Base-by-base conservation (phyloP, 2,797 vertebrate species). In the Oryzias dopingdopingensis region DNA sequence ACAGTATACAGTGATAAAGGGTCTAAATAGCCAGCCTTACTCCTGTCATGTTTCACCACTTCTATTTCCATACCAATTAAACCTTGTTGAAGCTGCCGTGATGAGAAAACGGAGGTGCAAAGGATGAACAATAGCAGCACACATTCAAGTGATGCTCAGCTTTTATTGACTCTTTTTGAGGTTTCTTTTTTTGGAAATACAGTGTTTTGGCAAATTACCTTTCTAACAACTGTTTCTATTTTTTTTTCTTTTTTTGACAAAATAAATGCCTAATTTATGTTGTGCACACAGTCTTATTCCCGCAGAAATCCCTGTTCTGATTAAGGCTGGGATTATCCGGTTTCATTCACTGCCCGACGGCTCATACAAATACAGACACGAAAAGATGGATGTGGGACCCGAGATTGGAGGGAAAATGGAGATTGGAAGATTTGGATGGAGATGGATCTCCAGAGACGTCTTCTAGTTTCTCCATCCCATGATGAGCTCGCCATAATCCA, bases 11-110 rank as follows among this genome's bases (percentile, higher is more conserved):
- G 80, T 82, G 81, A 86, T 88, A 87, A 85, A 82, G 65, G 76
- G 79, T 81, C 77, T 88, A 82, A 88, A 77, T 78, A 80, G 72
- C 63, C 18, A 17, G 50, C 65, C 57, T 54, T 62, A 72, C 70
- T 80, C 81, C 79, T 85, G 85, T 80, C 87, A 86, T 86, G 76
- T 87, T 84, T 80, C 70, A 84, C 80, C 77, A 74, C 83, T 82
- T 84, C 78, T 78, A 84, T 87, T 86, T 87, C 83, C 78, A 86
- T 84, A 72, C 81, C 85, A 88, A 89, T 90, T 90, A 90, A 88
- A 88, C 73, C 86, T 67, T 83, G 82, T 82, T 83, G 79, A 77
- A 83, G 77, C 80, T 57, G 65, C 57, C 50, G 20, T 70, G 67
- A 85, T 77, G 81, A 80, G 70, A 79, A 86, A 76, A 62, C 20